A percentile compares a stretch with the other conserved stretches of the same genome.
These are phyloP conservation scores for Onchidella celtica DNA, from an alignment of 2,888 invertebrate species.

Conservation along the genomic window DNA sequence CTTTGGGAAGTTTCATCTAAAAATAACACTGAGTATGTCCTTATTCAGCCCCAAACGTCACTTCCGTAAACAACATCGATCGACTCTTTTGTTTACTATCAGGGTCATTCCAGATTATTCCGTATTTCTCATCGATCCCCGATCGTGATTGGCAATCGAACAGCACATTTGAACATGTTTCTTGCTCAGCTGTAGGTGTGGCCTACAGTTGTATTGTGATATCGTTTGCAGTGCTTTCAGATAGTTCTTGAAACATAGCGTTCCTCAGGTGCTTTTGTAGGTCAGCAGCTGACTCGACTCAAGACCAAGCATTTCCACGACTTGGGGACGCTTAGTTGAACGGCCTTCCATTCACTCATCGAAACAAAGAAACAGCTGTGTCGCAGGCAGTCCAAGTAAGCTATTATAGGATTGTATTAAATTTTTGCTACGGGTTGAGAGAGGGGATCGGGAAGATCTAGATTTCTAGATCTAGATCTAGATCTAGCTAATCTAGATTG, in stretches of 20 bases:
- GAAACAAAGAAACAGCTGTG: no score
- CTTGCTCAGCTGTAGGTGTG: not conserved
- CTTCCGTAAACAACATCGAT: constrained; percentile 46
- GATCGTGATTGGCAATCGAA: not conserved
- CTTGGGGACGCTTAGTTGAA: no score
- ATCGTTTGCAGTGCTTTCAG: not conserved
- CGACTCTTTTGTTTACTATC: constrained; percentile 41
- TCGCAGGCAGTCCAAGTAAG: no score
- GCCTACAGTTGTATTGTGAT: not conserved
- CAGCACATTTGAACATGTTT: not conserved
- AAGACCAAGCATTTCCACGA: no score
- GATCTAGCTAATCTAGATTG: no score
- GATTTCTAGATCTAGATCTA: no score
- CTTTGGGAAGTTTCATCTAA: not conserved
- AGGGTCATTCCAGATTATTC: constrained; percentile 20
- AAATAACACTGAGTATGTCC: not conserved
- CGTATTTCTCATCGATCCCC: not conserved
- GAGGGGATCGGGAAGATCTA: no score
- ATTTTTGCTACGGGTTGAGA: no score
- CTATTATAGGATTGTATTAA: no score
- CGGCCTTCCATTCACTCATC: no score
- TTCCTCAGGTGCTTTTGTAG: constrained; percentile 17
- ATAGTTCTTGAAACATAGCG: not conserved
- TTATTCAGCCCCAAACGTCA: constrained; percentile 28
- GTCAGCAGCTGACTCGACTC: constrained; percentile 41